These are phyloP conservation scores for Phrixothrix hirtus DNA, from an alignment of 2,888 invertebrate species.

Conservation along the genomic window DNA sequence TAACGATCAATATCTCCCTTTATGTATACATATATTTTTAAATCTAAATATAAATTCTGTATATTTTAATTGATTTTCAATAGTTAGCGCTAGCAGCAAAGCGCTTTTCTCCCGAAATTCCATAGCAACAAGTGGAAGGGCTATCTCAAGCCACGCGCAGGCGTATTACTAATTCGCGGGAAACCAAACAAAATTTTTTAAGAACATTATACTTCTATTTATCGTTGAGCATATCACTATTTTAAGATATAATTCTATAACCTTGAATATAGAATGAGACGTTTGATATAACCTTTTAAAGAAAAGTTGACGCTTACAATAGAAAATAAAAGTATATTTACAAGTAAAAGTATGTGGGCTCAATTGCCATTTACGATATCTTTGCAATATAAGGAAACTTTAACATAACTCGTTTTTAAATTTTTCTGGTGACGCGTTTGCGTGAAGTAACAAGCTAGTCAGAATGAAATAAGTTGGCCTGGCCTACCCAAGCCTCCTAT, in stretches of 20 bases:
- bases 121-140: slow-evolving; percentile 25
- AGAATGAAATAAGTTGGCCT: slow-evolving; percentile 33
- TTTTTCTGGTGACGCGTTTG: not conserved
- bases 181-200: too few species aligned
- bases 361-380: not conserved
- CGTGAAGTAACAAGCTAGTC: slow-evolving; percentile 27
- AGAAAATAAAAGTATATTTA: not conserved
- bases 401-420: slow-evolving; percentile 9
- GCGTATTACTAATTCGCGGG: too few species aligned
- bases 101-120: not conserved
- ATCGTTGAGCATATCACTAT: too few species aligned
- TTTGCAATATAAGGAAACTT: slow-evolving; percentile 9
- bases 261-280: too few species aligned
- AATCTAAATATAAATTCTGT: not conserved
- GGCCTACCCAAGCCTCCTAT: slow-evolving; percentile 43
- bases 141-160: not conserved
- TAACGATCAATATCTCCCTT: not conserved
- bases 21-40: too few species aligned
- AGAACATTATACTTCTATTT: too few species aligned
- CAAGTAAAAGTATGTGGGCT: not conserved
- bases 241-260: too few species aligned
- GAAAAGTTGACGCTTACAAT: not conserved
- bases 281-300: too few species aligned
- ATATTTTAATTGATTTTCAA: slow-evolving; percentile 12
- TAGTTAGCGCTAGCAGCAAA: slow-evolving; percentile 2